Evolutionary conservation across 2,888 invertebrate genomes (phyloP).

Genomic region (Platycheirus albimanus): DNA sequence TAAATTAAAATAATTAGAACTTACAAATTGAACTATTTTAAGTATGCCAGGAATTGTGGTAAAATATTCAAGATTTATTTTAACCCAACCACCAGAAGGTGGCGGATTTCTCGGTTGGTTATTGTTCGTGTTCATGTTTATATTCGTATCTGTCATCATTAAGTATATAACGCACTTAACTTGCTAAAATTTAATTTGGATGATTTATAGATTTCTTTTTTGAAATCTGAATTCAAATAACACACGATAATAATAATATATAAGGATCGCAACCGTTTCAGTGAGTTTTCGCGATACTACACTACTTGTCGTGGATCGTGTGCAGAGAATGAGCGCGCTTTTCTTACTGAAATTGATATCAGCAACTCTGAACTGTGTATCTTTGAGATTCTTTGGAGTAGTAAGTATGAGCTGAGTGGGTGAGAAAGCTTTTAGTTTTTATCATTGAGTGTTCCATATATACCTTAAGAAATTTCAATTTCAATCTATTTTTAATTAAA

Average conservation of each 20-base stretch:
- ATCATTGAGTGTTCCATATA: too few relatives aligned
- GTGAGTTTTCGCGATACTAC: too few relatives aligned
- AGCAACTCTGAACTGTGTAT: neutral
- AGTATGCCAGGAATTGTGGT: conserved; percentile 91
- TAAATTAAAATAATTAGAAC: too few relatives aligned
- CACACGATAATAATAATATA: too few relatives aligned
- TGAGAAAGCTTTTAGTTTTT: neutral
- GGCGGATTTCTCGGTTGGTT: conserved; percentile 83
- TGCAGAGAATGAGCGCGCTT: conserved; percentile 44
- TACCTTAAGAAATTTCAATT: too few relatives aligned
- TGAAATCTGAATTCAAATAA: too few relatives aligned
- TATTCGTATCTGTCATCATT: conserved; percentile 91
- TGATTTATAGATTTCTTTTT: neutral
- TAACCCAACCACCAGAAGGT: conserved; percentile 85
- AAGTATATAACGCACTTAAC: neutral
- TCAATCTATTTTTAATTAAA: too few relatives aligned
- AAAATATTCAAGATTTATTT: conserved; percentile 91
- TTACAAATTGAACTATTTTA: conserved; percentile 92
- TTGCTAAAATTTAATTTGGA: too few relatives aligned
- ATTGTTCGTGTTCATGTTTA: conserved; percentile 90
- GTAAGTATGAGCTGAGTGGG: neutral
- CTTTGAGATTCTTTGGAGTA: neutral
- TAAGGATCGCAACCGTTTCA: too few relatives aligned
- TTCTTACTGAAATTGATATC: conserved; percentile 42
- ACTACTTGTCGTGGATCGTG: conserved; percentile 27